A percentile compares a stretch with the other conserved stretches of the same genome.
Evolutionary conservation across 2,888 invertebrate species (phyloP).

Genomic region (Harmothoe impar): DNA sequence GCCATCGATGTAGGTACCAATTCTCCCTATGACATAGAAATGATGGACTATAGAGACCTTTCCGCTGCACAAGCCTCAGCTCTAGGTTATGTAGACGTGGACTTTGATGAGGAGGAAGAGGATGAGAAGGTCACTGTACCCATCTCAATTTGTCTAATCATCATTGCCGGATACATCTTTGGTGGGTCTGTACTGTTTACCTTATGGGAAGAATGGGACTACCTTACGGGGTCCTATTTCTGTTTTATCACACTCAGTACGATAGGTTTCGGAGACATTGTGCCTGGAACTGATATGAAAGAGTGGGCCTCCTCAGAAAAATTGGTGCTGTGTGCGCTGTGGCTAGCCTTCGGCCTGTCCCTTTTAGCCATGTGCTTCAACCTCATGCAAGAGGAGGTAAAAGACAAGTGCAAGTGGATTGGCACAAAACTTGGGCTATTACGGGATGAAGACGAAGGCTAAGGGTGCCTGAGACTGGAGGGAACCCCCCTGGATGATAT

Average conservation of each 20-base stretch:
- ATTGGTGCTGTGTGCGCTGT: constrained; percentile 79
- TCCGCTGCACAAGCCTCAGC: constrained; percentile 35
- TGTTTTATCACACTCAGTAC: constrained; percentile 84
- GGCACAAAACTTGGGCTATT: constrained; percentile 81
- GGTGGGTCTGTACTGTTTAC: constrained; percentile 96
- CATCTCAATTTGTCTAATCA: constrained; percentile 92
- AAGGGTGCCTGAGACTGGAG: background rate
- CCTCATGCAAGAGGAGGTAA: constrained; percentile 83
- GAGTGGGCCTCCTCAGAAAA: constrained; percentile 80
- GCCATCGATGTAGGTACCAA: constrained; percentile 60
- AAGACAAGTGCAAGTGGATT: constrained; percentile 80
- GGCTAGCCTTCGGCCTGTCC: constrained; percentile 83
- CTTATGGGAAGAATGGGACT: constrained; percentile 96
- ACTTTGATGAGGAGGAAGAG: constrained; percentile 63
- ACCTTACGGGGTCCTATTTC: constrained; percentile 89
- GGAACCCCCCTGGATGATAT: background rate
- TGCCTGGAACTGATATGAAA: constrained; percentile 80
- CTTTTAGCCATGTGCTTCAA: constrained; percentile 84
- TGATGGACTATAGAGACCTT: constrained; percentile 32
- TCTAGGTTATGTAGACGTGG: constrained; percentile 60
- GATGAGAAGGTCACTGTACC: constrained; percentile 87
- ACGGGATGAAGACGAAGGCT: constrained; percentile 68
- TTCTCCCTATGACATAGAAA: constrained; percentile 53
- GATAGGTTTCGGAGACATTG: constrained; percentile 84
- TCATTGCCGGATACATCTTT: constrained; percentile 94